A percentile compares a stretch with the other conserved stretches of the same genome.
These are phyloP conservation scores for Sphaerophoria rueppellii DNA, from an alignment of 2,888 invertebrate species.

Conservation along the genomic window DNA sequence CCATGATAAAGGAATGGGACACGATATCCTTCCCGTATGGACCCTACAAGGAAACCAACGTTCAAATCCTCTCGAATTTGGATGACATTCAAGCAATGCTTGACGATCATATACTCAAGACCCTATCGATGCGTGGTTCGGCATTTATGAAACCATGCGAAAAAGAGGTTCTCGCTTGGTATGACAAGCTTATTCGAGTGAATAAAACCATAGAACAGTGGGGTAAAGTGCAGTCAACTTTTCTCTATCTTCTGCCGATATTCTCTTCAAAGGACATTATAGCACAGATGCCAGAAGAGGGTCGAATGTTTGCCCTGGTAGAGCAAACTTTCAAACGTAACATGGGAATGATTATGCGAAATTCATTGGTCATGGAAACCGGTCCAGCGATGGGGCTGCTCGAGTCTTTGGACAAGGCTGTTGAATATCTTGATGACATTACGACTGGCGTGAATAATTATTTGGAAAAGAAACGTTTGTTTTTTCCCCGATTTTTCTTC, in stretches of 20 bases:
- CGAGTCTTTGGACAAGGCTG: conserved; percentile 86
- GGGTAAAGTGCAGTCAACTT: conserved; percentile 86
- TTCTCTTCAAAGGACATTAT: conserved; percentile 87
- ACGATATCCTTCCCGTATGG: conserved; percentile 84
- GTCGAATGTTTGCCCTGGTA: conserved; percentile 84
- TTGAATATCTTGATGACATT: conserved; percentile 85
- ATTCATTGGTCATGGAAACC: conserved; percentile 82
- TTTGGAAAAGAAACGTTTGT: conserved; percentile 86
- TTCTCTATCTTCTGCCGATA: conserved; percentile 86
- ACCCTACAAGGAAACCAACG: conserved; percentile 85
- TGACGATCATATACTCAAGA: conserved; percentile 88
- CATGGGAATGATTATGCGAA: conserved; percentile 79
- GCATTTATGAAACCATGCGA: conserved; percentile 87
- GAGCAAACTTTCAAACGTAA: conserved; percentile 82
- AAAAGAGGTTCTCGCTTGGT: conserved; percentile 84
- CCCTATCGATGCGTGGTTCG: conserved; percentile 88
- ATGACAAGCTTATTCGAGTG: conserved; percentile 84
- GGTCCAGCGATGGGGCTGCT: conserved; percentile 86
- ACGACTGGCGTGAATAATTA: conserved; percentile 86
- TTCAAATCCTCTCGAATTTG: conserved; percentile 85
- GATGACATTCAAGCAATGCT: conserved; percentile 86
- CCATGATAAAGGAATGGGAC: conserved; percentile 88
- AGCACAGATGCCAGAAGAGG: conserved; percentile 86
- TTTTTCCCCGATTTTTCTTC: conserved; percentile 90
- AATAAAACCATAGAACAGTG: conserved; percentile 85